Conservation (phyloP, 2,888 invertebrate species). For the Homarus gammarus region DNA sequence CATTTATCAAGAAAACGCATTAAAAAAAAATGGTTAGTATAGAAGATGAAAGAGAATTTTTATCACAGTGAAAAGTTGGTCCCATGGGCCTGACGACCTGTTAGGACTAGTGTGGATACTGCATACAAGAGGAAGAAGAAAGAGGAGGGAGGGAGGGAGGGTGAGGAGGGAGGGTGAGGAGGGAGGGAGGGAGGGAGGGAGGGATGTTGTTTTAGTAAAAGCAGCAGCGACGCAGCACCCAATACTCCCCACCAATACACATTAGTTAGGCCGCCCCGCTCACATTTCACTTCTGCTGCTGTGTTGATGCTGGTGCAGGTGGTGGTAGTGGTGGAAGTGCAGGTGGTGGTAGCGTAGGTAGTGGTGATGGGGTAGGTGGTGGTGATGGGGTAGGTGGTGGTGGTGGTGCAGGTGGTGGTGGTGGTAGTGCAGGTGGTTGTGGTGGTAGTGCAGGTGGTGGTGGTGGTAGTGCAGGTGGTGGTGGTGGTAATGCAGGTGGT, state of each 20-base stretch:
- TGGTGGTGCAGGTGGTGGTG: not conserved
- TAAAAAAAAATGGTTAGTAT: no score
- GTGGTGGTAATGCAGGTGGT: no score
- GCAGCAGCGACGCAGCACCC: not conserved
- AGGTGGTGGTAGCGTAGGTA: no score
- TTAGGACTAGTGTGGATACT: not conserved
- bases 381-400: not conserved
- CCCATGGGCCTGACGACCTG: no score
- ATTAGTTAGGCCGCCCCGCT: conserved; percentile 18
- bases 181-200: not conserved
- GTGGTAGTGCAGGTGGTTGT: not conserved
- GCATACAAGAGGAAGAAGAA: not conserved
- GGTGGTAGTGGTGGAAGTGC: no score
- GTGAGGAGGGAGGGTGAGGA: not conserved
- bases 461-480: no score
- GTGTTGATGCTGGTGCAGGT: not conserved
- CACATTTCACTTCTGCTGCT: not conserved
- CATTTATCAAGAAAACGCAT: no score
- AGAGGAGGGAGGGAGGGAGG: not conserved
- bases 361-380: no score
- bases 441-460: no score
- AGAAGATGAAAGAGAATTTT: no score
- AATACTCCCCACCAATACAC: conserved; percentile 8
- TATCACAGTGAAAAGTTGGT: no score
- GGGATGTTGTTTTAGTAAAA: not conserved